These are phyloP conservation scores for Sebastes paucispinis DNA, from an alignment of 2,797 vertebrate species.

Conservation along the genomic window DNA sequence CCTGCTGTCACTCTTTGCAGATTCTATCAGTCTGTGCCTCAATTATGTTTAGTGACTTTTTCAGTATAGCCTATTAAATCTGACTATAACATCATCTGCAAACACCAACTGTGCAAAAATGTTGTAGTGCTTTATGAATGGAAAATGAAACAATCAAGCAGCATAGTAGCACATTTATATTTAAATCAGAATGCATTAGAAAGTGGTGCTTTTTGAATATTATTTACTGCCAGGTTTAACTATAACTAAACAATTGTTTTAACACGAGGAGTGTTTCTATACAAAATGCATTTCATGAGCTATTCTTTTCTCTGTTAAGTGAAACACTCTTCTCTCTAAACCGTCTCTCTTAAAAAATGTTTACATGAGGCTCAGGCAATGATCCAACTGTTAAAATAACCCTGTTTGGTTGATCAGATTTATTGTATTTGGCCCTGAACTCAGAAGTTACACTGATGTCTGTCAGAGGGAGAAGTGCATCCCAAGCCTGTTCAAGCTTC, in stretches of 20 bases:
- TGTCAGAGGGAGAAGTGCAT: constrained; percentile 23
- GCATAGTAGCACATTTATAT: background rate
- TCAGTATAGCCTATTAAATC: background rate
- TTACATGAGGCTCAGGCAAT: constrained; percentile 10
- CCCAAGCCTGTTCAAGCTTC: background rate
- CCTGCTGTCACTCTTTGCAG: background rate
- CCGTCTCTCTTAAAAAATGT: constrained; percentile 6
- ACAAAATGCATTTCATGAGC: background rate
- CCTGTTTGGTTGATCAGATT: constrained; percentile 18
- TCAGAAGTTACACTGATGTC: constrained; percentile 18
- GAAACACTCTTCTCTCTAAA: background rate
- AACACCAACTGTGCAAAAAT: background rate
- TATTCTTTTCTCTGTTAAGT: background rate
- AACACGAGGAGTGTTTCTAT: background rate
- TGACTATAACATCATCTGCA: background rate
- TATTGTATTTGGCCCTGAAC: constrained; percentile 22
- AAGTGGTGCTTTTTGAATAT: background rate
- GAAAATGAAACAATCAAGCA: background rate
- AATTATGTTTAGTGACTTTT: background rate
- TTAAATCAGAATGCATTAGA: background rate
- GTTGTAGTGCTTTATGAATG: background rate
- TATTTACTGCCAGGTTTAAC: background rate
- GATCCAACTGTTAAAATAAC: constrained; percentile 28
- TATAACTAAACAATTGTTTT: background rate
- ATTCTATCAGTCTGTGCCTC: background rate